Evolutionary conservation across 2,888 invertebrate genomes (phyloP), one percentile per base, ranked within the genome.

Genomic region (Troides oblongomaculatus): DNA sequence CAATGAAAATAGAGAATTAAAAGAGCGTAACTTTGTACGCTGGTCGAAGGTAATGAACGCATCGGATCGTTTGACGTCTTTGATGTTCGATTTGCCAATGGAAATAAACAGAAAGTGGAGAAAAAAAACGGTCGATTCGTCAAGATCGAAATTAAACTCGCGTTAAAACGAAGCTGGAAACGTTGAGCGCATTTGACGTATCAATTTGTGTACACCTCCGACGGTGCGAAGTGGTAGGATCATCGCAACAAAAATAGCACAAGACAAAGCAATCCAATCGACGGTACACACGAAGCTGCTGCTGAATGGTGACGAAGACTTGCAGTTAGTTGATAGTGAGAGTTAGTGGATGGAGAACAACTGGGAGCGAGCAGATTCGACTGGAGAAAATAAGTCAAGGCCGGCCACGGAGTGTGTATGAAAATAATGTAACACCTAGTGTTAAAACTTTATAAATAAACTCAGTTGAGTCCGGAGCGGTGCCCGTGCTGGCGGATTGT

Each of bases 381-480:
- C 73, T 73, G 76, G 73, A 72, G 73, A 74, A 76, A 76, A 79
- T 87, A 81, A 90, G 89, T 89, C 92, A 92, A 91, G 92, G 91
- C 77, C 89, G 87, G 82, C 74, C 85, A 83, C 77, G 81, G 66
- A 73, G 74, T 75, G 67, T 70, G 80, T 78, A 80, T 84, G 86
- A 89, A 89, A 90, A 90, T 90, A 88, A 85, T 88, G 84, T 83
- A 80, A 82, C 83, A 83, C 86, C 84, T 86, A 86, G 87, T 87
- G 85, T 83, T 64, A 76, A 77, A 76, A 72, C 74, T 83, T 87
- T 90, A 92, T 88, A 90, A 90, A 89, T 92, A 92, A 87, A 88
- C 84, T 80, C 89, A 88, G 90, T 91, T 75, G 79, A 77, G 83
- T 80, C 79, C 74, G 79, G 79, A 77, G 72, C 81, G 78, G 75